Conservation (phyloP, 2,888 invertebrate species). For the Zonitis immaculata region DNA sequence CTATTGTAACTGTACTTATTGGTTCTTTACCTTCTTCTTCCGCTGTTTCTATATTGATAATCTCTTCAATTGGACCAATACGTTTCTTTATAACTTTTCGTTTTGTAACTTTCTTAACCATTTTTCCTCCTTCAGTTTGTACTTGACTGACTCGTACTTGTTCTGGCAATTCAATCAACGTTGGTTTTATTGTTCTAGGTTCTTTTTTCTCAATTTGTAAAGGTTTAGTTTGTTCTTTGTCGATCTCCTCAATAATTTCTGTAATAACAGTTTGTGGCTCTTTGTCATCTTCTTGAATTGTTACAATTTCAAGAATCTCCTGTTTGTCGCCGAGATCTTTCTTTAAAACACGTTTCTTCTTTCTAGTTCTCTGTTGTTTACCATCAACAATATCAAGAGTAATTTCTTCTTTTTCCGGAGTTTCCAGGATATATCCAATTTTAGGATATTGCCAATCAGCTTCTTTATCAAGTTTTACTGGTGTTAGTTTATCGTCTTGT, state of each 20-base stretch:
- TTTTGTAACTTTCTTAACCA: slow-evolving; percentile 31
- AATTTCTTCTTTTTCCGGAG: slow-evolving; percentile 33
- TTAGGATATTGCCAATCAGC: slow-evolving; percentile 14
- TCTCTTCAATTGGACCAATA: slow-evolving; percentile 27
- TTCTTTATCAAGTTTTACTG: slow-evolving; percentile 18
- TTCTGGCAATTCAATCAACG: slow-evolving; percentile 42
- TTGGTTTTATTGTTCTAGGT: slow-evolving; percentile 11
- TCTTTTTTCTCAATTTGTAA: slow-evolving; percentile 9
- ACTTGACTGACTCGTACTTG: slow-evolving; percentile 24
- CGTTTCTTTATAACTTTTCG: slow-evolving; percentile 34
- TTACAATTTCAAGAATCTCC: slow-evolving; percentile 21
- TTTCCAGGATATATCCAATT: slow-evolving; percentile 28
- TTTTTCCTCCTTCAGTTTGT: slow-evolving; percentile 25
- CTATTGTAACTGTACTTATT: slow-evolving; percentile 30
- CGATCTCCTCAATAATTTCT: slow-evolving; percentile 8
- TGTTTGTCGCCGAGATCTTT: slow-evolving; percentile 39
- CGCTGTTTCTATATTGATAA: slow-evolving; percentile 33
- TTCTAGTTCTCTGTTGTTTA: slow-evolving; percentile 34
- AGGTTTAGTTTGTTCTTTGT: slow-evolving; percentile 9
- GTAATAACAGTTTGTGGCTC: slow-evolving; percentile 23
- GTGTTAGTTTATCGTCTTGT: slow-evolving; percentile 36
- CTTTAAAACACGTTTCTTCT: slow-evolving; percentile 44
- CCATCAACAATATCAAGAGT: slow-evolving; percentile 22
- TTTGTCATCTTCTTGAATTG: slow-evolving; percentile 22
- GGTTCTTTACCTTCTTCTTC: slow-evolving; percentile 28